Base-by-base conservation (phyloP, 2,113 vertebrate species). In the Corvus cornix region DNA sequence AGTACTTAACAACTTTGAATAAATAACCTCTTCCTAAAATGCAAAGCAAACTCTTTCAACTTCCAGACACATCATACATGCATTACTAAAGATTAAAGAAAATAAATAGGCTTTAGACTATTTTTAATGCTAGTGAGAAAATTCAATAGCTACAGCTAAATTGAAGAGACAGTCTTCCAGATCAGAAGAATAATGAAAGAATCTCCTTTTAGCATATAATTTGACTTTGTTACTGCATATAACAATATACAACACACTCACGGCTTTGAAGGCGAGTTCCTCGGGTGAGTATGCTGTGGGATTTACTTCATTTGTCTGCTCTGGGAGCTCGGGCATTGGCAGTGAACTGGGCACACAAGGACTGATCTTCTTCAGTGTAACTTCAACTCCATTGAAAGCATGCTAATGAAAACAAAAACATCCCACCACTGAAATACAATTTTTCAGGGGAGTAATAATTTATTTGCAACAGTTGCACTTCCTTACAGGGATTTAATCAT, bases 341-440 rank as follows among this genome's bases (percentile, higher is more conserved):
- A 62, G 72, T 0, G 37, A 88, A 52, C 81, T 82, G 44, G 59
- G 52, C 60, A 77, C 22, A 1, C 11, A 11, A 60, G 88, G 60
- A 73, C 87, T 84, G 73, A 60, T 59, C 41, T 84, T 93, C 83
- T 93, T 95, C 67, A 95, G 37, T n/a, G 64, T 89, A 49, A 96
- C 85, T 94, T 97, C 96, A 76, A 95, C 88, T 63, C 87, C 94
- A 69, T 35, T 95, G 91, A 95, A 96, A 66, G 87, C 2, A 3
- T 87, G 94, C 97, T 97, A 93, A 82, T 16, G 89, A 85, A 90
- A 82, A 53, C 6, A 96, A 83, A 46, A 93, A 88, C 37, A 93
- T 28, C 12, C 58, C 39, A 84, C 31, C 52, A 86, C 8, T 56
- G 18, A 73, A 89, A 95, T 22, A 17, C 3, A 27, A 16, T 28